Conservation (phyloP, 2,113 vertebrate species). For the Campylorhamphus procurvoides region DNA sequence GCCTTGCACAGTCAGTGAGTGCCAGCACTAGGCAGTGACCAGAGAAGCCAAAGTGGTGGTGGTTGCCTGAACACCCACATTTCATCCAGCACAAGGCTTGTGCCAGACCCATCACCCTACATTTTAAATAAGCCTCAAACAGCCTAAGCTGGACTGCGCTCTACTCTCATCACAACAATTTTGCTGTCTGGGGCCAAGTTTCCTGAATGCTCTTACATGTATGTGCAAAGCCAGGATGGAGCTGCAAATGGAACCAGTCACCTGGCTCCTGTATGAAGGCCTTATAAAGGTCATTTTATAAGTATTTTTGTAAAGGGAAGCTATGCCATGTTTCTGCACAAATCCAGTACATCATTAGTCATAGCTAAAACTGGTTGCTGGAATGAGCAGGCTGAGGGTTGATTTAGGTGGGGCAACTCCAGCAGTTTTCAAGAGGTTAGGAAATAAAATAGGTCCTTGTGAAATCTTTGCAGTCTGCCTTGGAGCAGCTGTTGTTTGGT, state of each 20-base stretch:
- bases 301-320: neutral
- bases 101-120: neutral
- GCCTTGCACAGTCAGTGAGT: neutral
- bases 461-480: neutral
- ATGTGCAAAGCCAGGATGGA: neutral
- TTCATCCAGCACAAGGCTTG: neutral
- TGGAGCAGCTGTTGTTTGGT: neutral
- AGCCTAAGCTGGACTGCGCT: neutral
- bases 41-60: neutral
- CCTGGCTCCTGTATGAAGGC: neutral
- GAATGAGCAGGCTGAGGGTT: neutral
- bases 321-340: neutral
- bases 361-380: neutral
- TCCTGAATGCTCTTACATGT: fast-evolving
- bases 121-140: neutral
- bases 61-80: fast-evolving
- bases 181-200: neutral
- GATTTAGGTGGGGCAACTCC: neutral
- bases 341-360: neutral
- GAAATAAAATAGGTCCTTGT: neutral
- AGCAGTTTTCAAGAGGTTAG: neutral
- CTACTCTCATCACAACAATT: neutral
- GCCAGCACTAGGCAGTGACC: neutral
- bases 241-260: neutral
- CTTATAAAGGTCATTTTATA: neutral